phyloP scores from a whole-genome alignment of 2,888 invertebrate species.

The Ommatoiulus sabulosus region DNA sequence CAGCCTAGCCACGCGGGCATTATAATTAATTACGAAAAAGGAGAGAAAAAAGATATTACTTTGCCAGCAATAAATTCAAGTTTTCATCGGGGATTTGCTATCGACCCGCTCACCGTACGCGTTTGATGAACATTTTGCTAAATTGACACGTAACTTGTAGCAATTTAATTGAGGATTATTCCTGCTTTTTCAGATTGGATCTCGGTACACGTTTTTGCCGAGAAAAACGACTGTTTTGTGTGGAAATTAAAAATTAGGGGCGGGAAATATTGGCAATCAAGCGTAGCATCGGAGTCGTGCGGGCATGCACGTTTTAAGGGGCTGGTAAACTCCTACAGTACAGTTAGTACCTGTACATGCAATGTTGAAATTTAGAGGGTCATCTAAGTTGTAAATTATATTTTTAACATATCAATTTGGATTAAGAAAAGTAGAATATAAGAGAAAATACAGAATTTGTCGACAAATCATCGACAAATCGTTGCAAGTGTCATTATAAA shows the following conservation, averaged over 20 bases:
- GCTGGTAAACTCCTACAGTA: not conserved
- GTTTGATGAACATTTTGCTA: conserved; percentile 36
- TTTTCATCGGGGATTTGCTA: conserved; percentile 30
- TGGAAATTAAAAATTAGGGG: not conserved
- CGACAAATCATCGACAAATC: no score
- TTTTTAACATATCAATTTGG: no score
- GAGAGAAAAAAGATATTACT: conserved; percentile 3
- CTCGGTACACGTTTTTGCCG: not conserved
- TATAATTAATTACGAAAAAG: conserved; percentile 24
- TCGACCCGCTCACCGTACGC: conserved; percentile 27
- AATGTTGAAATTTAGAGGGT: no score
- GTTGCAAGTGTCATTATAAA: no score
- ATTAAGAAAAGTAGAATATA: no score
- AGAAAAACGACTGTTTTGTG: not conserved
- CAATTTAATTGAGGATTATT: conserved; percentile 26
- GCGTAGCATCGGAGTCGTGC: not conserved
- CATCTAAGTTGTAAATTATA: no score
- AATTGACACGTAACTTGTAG: conserved; percentile 40
- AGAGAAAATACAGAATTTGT: no score
- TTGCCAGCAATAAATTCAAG: conserved; percentile 36
- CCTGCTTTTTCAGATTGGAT: not conserved
- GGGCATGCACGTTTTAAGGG: not conserved
- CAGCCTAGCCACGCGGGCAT: not conserved
- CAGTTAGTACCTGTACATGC: no score
- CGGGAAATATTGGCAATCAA: not conserved